Conservation (phyloP, 92 coral and sea anemone genomes). For the Desmophyllum pertusum region DNA sequence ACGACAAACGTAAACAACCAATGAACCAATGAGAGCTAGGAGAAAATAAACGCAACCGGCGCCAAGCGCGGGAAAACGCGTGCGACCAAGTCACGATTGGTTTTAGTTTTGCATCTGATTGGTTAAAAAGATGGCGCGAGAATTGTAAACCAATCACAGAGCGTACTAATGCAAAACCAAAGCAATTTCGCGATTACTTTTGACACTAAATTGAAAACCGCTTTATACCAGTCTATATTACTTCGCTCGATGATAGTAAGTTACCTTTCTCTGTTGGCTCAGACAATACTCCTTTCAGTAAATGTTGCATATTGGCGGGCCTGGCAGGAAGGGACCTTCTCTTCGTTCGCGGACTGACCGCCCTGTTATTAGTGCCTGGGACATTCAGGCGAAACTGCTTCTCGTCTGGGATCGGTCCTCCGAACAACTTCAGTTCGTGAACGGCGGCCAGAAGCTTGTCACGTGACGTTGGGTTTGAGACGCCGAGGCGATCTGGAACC, state of each 20-base stretch:
- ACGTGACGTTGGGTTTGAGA: slow-evolving; percentile 66
- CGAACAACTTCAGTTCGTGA: slow-evolving; percentile 66
- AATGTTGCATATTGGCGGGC: slow-evolving; percentile 28
- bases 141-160: too few species aligned
- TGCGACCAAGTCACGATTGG: too few species aligned
- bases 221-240: not conserved
- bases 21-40: too few species aligned
- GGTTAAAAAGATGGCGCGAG: too few species aligned
- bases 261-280: slow-evolving; percentile 4
- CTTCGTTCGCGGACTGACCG: slow-evolving; percentile 23
- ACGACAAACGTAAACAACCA: too few species aligned
- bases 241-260: not conserved
- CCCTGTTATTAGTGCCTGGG: slow-evolving; percentile 25
- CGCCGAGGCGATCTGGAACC: slow-evolving; percentile 58
- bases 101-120: too few species aligned
- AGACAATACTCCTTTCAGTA: not conserved
- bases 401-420: slow-evolving; percentile 49
- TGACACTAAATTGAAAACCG: too few species aligned
- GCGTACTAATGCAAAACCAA: too few species aligned
- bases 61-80: too few species aligned
- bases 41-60: too few species aligned
- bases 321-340: slow-evolving; percentile 51
- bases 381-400: slow-evolving; percentile 35
- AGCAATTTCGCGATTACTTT: too few species aligned
- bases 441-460: slow-evolving; percentile 68